Base-by-base conservation (phyloP, 2,797 vertebrate genomes). In the Lacerta bilineata region DNA sequence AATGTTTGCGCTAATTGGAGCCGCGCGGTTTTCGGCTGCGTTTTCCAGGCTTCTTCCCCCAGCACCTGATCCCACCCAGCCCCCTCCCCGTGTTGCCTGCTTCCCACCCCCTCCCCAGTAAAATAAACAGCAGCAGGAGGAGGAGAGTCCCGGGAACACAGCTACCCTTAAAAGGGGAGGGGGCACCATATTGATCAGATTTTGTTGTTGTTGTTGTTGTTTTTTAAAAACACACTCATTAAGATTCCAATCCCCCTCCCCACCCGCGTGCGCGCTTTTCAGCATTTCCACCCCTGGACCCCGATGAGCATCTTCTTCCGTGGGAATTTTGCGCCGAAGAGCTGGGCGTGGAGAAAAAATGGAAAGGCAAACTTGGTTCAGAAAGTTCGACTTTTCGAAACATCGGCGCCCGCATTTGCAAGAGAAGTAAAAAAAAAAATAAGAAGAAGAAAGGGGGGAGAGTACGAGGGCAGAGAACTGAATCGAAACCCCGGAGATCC, bases 371-470 rank as follows among this genome's bases (percentile, higher is more conserved):
- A 93, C 76, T 92, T 92, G 90, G 83, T 94, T 88, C 46, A 91
- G 87, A 88, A 94, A 95, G 91, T 95, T 94, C 90, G 92, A 78
- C 75, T 90, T 71, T 29, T 25, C 20, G 39, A 72, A 84, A 78
- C 75, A 17, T 25, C 80, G 1, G 72, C 46, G 61, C 27, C 66
- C 5, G 25, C 25, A 41, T 81, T 55, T 17, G 84, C 79, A 8
- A 27, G 80, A 50, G 61, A 36, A 68, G 61, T 23, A 33, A 29
- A 11, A 46, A 46, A 46, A 46, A 50, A 10, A 50, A 55, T 3
- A 9, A 23, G 66, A 29, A 25, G 27, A 69, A 69, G 66, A n/a
- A n/a, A n/a, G 2, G 69, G 27, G 9, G 27, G 69, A 15, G 17
- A 84, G 87, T 27, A 15, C 18, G 20, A 4, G 88, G 4, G 1